These are phyloP conservation scores for Pandemis cinnamomeana DNA, from an alignment of 2,888 invertebrate species.

Conservation along the genomic window DNA sequence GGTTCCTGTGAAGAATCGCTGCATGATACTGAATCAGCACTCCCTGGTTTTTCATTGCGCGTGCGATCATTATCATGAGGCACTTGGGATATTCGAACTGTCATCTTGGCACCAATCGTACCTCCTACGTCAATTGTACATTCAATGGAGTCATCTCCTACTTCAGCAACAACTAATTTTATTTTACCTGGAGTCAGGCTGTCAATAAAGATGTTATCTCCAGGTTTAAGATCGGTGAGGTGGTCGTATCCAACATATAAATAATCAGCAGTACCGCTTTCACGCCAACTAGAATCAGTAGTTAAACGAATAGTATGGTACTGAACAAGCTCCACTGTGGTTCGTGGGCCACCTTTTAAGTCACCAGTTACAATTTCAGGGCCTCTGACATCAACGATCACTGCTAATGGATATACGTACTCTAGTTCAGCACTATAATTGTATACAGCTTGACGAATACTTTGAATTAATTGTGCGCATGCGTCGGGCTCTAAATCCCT, in stretches of 20 bases:
- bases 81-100: constrained; percentile 80
- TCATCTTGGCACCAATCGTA: constrained; percentile 78
- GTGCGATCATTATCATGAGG: constrained; percentile 74
- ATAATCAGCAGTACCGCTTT: constrained; percentile 82
- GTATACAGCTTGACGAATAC: constrained; percentile 76
- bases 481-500: constrained; percentile 73
- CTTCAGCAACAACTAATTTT: constrained; percentile 65
- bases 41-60: constrained; percentile 62
- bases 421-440: constrained; percentile 78
- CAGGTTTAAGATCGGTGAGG: constrained; percentile 77
- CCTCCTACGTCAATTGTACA: constrained; percentile 84
- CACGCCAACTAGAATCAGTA: constrained; percentile 80
- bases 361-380: constrained; percentile 77
- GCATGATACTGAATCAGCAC: constrained; percentile 66
- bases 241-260: constrained; percentile 83
- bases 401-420: constrained; percentile 78
- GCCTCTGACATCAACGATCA: constrained; percentile 72
- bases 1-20: constrained; percentile 89
- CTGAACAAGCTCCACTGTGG: constrained; percentile 66
- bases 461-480: constrained; percentile 74
- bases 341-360: constrained; percentile 68
- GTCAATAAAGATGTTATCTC: constrained; percentile 80
- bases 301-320: constrained; percentile 76
- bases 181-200: constrained; percentile 69
- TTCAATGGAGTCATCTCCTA: constrained; percentile 76